Conservation (phyloP, 2,888 invertebrate species). For the Tetragnatha montana region DNA sequence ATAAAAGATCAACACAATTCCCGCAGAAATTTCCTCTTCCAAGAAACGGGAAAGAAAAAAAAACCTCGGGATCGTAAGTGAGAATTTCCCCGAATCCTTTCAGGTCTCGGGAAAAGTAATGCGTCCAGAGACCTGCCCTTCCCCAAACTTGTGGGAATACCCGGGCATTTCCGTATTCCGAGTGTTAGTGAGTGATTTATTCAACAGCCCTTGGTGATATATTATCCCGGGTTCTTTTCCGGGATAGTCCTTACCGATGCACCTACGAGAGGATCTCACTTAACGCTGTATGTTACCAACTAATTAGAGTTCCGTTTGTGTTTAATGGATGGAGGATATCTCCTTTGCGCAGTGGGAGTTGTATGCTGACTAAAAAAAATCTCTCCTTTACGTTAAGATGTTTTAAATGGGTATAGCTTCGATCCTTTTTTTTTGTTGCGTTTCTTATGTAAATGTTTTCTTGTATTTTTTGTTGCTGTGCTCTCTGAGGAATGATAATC, state of each 20-base stretch:
- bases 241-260: not conserved
- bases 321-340: too few species aligned
- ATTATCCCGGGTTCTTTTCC: constrained; percentile 34
- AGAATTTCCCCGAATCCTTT: constrained; percentile 21
- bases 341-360: too few species aligned
- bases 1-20: not conserved
- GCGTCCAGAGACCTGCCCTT: not conserved
- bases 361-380: too few species aligned
- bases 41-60: not conserved
- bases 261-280: too few species aligned
- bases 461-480: too few species aligned
- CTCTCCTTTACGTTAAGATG: too few species aligned
- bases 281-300: too few species aligned
- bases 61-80: not conserved
- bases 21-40: constrained; percentile 6
- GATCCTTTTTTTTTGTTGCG: too few species aligned
- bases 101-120: constrained; percentile 17
- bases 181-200: constrained; percentile 46
- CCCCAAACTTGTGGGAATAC: constrained; percentile 55
- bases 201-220: constrained; percentile 40
- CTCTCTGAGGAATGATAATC: too few species aligned
- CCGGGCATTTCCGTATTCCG: constrained; percentile 34
- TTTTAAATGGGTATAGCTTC: too few species aligned
- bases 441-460: too few species aligned
- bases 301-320: too few species aligned